These are phyloP conservation scores for Gadus chalcogrammus DNA, from an alignment of 2,113 vertebrate species.

Conservation along the genomic window DNA sequence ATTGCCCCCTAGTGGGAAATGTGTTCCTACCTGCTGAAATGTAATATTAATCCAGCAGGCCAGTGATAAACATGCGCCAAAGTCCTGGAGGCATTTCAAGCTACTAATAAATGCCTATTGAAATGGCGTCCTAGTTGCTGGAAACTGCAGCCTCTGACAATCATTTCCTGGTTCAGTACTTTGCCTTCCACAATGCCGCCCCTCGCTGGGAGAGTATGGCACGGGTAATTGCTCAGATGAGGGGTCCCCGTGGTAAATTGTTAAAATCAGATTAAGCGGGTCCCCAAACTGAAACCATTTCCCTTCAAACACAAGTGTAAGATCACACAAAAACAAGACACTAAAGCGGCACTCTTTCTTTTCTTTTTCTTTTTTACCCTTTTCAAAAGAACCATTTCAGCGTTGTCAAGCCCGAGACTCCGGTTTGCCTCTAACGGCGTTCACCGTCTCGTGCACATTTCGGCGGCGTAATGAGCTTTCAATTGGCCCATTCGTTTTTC, in stretches of 20 bases:
- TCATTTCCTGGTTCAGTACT: slow-evolving; percentile 3
- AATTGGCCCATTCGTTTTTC: slow-evolving; percentile 52
- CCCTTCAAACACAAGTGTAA: slow-evolving; percentile 12
- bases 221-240: slow-evolving; percentile 25
- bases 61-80: background rate
- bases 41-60: background rate
- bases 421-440: slow-evolving; percentile 4
- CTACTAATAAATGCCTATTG: slow-evolving; percentile 31
- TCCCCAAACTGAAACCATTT: slow-evolving; percentile 26
- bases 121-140: slow-evolving; percentile 27
- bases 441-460: slow-evolving; percentile 36
- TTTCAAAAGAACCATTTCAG: slow-evolving; percentile 2
- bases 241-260: slow-evolving; percentile 22
- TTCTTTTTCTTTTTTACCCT: slow-evolving; percentile 9
- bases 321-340: slow-evolving; percentile 18
- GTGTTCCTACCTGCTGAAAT: background rate
- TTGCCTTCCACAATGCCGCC: slow-evolving; percentile 16
- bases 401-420: background rate
- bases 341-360: background rate
- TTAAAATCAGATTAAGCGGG: slow-evolving; percentile 31
- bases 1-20: background rate
- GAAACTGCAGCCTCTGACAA: slow-evolving; percentile 4
- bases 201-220: slow-evolving; percentile 18
- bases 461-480: slow-evolving; percentile 52
- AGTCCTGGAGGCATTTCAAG: slow-evolving; percentile 23